Percentiles rank a stretch among this genome's conserved stretches.
Conservation (phyloP, 2,888 invertebrate species). For the Exephanes ischioxanthus region DNA sequence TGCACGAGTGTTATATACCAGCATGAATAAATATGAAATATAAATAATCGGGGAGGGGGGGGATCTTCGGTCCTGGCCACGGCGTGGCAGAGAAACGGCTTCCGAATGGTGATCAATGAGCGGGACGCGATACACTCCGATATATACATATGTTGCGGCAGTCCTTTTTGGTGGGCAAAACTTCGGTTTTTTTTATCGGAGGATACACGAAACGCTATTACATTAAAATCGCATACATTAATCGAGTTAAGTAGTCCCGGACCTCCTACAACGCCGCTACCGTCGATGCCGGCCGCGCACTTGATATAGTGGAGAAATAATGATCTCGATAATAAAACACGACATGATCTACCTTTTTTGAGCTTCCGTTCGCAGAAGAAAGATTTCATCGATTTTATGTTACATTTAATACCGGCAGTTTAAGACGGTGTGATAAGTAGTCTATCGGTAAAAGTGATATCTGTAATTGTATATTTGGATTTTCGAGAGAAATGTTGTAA, state of each 20-base stretch:
- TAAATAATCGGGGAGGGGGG: neutral
- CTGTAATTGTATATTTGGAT: neutral
- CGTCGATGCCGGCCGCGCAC: neutral
- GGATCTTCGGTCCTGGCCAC: neutral
- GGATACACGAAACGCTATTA: neutral
- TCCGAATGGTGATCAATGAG: conserved; percentile 5
- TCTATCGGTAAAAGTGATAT: neutral
- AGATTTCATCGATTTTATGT: neutral
- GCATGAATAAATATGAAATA: neutral
- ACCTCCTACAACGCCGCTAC: neutral
- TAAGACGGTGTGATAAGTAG: neutral
- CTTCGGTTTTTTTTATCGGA: neutral
- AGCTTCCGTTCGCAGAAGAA: neutral
- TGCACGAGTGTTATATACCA: neutral
- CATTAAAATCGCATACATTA: conserved; percentile 15
- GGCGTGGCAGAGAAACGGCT: conserved; percentile 4
- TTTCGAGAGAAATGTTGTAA: neutral
- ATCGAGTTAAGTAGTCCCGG: neutral
- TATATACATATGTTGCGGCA: neutral
- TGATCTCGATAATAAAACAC: neutral
- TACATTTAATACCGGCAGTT: neutral
- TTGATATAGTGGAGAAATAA: neutral
- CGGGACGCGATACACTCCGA: neutral
- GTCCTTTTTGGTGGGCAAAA: neutral
- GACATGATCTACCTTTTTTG: neutral